Conservation (phyloP, 2,113 vertebrate genomes). For the Cottus gobio region DNA sequence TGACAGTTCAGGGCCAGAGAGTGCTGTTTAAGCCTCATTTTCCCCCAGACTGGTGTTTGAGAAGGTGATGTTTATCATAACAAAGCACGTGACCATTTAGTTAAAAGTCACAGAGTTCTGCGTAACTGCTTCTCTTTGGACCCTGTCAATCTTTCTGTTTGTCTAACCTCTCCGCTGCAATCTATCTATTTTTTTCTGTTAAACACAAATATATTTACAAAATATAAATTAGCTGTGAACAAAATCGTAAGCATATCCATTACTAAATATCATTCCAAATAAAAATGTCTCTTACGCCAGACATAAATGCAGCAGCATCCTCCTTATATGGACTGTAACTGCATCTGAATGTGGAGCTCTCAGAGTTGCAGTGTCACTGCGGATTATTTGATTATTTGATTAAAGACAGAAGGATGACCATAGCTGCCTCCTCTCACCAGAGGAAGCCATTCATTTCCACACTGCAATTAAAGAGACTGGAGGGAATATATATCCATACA, state of each 20-base stretch:
- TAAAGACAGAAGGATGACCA: constrained; percentile 50
- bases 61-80: constrained; percentile 73
- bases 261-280: background rate
- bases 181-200: constrained; percentile 15
- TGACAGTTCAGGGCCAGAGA: constrained; percentile 71
- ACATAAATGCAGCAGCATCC: constrained; percentile 15
- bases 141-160: background rate
- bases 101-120: constrained; percentile 40
- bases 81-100: constrained; percentile 58
- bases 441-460: constrained; percentile 69
- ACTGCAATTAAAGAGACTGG: constrained; percentile 52
- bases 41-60: constrained; percentile 50
- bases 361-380: background rate
- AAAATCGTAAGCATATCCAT: constrained; percentile 6
- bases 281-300: constrained; percentile 5
- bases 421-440: constrained; percentile 43
- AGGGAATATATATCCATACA: constrained; percentile 56
- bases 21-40: constrained; percentile 50
- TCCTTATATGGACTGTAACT: constrained; percentile 23
- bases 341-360: background rate
- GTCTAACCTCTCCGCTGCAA: background rate
- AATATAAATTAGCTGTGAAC: constrained; percentile 3
- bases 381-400: constrained; percentile 59
- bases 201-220: constrained; percentile 17
- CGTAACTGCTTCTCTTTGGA: constrained; percentile 37